These are phyloP conservation scores for Amphimallon solstitiale DNA, from an alignment of 2,888 invertebrate genomes.

Conservation along the genomic window DNA sequence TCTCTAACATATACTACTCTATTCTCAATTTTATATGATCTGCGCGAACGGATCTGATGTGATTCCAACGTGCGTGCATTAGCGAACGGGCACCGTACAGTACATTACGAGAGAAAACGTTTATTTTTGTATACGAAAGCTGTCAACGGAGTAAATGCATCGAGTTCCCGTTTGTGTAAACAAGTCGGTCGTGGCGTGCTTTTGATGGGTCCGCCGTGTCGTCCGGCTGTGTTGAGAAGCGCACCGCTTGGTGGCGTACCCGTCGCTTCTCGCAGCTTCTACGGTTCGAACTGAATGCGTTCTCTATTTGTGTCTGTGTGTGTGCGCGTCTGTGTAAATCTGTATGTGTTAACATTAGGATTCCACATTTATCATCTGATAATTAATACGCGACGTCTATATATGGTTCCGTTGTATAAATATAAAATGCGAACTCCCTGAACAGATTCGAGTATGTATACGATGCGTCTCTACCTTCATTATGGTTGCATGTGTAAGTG, in stretches of 20 bases:
- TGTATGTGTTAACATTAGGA: conserved; percentile 23
- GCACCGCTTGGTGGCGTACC: not conserved
- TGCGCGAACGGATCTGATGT: no score
- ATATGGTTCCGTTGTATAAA: conserved; percentile 31
- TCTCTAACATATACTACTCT: no score
- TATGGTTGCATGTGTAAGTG: no score
- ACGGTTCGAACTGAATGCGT: not conserved
- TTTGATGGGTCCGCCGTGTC: conserved; percentile 20
- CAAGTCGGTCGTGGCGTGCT: conserved; percentile 39
- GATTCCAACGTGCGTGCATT: no score
- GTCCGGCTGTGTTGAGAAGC: not conserved
- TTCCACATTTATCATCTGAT: conserved; percentile 40
- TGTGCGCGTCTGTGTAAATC: no score
- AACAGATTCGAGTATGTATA: not conserved
- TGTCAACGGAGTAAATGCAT: conserved; percentile 52
- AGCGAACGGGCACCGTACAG: no score
- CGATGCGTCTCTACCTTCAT: not conserved
- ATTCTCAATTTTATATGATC: no score
- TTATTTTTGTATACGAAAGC: conserved; percentile 50
- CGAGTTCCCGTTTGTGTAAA: conserved; percentile 48
- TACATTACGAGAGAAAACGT: conserved; percentile 37
- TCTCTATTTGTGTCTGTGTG: no score
- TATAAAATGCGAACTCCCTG: conserved; percentile 20
- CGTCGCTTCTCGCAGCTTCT: not conserved
- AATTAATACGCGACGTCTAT: conserved; percentile 38